Percentiles rank a stretch among this genome's conserved stretches.
Conservation (phyloP, 2,797 vertebrate genomes). For the Heteromormyrus szaboi region DNA sequence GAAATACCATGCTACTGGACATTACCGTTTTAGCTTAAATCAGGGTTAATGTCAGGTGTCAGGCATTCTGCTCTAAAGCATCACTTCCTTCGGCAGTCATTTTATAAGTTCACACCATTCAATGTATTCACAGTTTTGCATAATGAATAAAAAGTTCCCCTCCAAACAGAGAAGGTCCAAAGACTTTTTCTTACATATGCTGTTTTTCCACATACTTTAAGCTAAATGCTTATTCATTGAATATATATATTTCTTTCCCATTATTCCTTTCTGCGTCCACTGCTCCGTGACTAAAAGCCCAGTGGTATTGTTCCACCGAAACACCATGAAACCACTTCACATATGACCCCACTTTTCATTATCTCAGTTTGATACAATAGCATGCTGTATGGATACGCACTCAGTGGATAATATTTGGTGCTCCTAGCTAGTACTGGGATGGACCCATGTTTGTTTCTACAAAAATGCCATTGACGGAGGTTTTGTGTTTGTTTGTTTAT, state of each 20-base stretch:
- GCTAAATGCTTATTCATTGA: neutral
- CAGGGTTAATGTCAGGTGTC: neutral
- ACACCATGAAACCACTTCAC: neutral
- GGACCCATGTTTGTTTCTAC: neutral
- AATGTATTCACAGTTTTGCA: neutral
- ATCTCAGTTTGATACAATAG: neutral
- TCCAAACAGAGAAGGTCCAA: neutral
- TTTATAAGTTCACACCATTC: neutral
- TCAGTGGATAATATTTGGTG: neutral
- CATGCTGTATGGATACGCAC: neutral
- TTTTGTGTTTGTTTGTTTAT: slow-evolving; percentile 5
- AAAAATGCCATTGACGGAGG: neutral
- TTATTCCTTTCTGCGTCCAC: neutral
- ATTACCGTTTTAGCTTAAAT: neutral
- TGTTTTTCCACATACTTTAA: neutral
- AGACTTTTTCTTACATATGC: neutral
- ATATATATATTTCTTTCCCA: neutral
- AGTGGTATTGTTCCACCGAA: neutral
- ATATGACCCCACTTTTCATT: neutral
- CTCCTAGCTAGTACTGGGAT: neutral
- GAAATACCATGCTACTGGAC: neutral
- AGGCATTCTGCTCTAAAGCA: neutral
- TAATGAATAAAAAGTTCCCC: neutral
- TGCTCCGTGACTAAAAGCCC: neutral
- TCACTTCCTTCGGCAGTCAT: neutral